A percentile compares a stretch with the other conserved stretches of the same genome.
Evolutionary conservation across 2,113 vertebrate genomes (phyloP).

Genomic region (Lophius piscatorius): DNA sequence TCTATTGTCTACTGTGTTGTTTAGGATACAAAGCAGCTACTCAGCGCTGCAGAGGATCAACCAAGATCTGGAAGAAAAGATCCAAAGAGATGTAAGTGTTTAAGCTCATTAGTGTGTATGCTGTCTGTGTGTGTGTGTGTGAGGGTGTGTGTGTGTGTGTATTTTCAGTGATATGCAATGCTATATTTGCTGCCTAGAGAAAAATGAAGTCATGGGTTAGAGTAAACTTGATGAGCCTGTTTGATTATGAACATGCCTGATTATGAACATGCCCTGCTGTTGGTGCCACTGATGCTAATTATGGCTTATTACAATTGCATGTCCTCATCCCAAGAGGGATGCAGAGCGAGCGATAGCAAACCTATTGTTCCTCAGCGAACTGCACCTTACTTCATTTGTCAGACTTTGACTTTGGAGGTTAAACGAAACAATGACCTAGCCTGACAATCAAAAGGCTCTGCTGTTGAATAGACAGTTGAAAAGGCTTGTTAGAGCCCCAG

Average conservation of each 20-base stretch:
- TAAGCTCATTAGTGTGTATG: not conserved
- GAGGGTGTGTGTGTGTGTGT: no score
- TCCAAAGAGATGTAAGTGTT: conserved; percentile 83
- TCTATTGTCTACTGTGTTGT: conserved; percentile 46
- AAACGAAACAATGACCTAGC: conserved; percentile 70
- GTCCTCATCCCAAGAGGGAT: conserved; percentile 71
- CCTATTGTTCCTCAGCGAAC: conserved; percentile 61
- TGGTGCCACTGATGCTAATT: conserved; percentile 75
- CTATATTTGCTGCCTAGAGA: conserved; percentile 21
- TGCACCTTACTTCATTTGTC: conserved; percentile 64
- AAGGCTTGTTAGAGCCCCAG: conserved; percentile 39
- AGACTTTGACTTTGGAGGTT: conserved; percentile 44
- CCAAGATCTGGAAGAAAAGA: conserved; percentile 97
- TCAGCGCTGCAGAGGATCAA: conserved; percentile 95
- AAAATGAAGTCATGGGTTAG: conserved; percentile 30
- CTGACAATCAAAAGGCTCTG: conserved; percentile 57
- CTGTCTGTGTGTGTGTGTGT: not conserved
- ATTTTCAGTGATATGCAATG: not conserved
- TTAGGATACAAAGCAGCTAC: conserved; percentile 96
- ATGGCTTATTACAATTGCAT: conserved; percentile 66
- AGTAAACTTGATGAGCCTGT: conserved; percentile 37
- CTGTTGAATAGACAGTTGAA: conserved; percentile 39
- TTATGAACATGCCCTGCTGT: conserved; percentile 61
- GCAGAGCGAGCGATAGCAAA: conserved; percentile 59
- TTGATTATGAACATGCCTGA: no score